Evolutionary conservation across 2,888 invertebrate genomes (phyloP).

Genomic region (Clepsis dumicolana): DNA sequence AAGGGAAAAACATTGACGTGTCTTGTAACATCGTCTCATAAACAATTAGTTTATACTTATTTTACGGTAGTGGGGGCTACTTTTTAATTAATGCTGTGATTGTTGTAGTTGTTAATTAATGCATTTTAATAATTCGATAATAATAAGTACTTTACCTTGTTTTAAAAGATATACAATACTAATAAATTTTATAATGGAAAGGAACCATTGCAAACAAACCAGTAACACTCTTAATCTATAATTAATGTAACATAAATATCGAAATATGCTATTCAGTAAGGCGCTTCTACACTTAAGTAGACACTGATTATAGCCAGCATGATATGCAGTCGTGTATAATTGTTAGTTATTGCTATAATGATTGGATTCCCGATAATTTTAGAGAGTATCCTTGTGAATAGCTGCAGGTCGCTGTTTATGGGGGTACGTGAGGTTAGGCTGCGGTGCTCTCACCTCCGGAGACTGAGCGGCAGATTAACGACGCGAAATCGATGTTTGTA

Average conservation of each 20-base stretch:
- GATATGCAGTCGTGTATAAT: slow-evolving; percentile 40
- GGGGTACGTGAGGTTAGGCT: slow-evolving; percentile 79
- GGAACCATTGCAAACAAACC: slow-evolving; percentile 11
- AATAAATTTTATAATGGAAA: not conserved
- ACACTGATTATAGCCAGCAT: slow-evolving; percentile 38
- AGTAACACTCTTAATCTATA: slow-evolving; percentile 18
- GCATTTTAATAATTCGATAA: not conserved
- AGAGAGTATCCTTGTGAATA: slow-evolving; percentile 71
- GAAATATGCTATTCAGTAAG: slow-evolving; percentile 39
- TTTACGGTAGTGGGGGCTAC: not conserved
- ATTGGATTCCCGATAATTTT: slow-evolving; percentile 52
- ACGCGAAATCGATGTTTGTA: slow-evolving; percentile 85
- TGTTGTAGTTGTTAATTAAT: not conserved
- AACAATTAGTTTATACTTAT: not conserved
- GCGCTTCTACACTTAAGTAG: slow-evolving; percentile 38
- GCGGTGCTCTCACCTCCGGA: slow-evolving; percentile 73
- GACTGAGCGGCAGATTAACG: slow-evolving; percentile 77
- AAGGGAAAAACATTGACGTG: not conserved
- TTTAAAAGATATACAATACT: not conserved
- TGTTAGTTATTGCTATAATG: slow-evolving; percentile 49
- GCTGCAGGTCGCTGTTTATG: slow-evolving; percentile 71
- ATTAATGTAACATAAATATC: slow-evolving; percentile 41
- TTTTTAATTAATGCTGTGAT: not conserved
- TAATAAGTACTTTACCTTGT: not conserved
- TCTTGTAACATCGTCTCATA: not conserved